Evolutionary conservation across 1,140 invertebrate genomes (phyloP), one percentile per base, ranked within the genome.

Genomic region (Mycetomoellerius zeteki): DNA sequence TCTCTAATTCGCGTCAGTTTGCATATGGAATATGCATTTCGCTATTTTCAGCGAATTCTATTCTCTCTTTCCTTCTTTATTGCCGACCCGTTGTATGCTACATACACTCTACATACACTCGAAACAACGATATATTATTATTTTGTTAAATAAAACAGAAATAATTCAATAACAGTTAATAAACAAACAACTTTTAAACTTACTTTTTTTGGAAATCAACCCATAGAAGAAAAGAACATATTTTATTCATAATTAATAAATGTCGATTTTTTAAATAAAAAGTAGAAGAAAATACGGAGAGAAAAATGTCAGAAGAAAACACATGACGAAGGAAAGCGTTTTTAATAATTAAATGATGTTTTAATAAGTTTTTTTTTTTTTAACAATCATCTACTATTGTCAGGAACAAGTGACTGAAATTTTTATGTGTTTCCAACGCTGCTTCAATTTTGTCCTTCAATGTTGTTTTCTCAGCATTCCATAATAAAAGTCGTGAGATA

Each of bases 61-160:
- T 76, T 60, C 54, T 76, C 33, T 37, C 27, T 6, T 12, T 21
- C 21, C 19, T 67, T 67, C 12, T 43, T 67, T 37, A 65, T 67
- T 67, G 12, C 4, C 7, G 0, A 33, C 4, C 14, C 5, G 1
- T 30, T 24, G 21, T 24, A 75, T 3, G 12, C 3, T 19, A n/a
- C n/a, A n/a, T n/a, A n/a, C n/a, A n/a, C n/a, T 5, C 8, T 7
- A 19, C 3, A 21, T 21, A 58, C 14, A 58, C 37, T 56, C 7
- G 0, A 58, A 73, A 14, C 6, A 33, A 54, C 5, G 14, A 71
- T 50, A 71, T 24, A 6, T 72, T 21, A 56, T 8, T 58, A 65
- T 65, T 37, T 58, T 75, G 1, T 37, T 73, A 37, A 72, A 54
- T 72, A 6, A 56, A 56, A 37, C 50, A 75, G 12, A 75, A 73